Evolutionary conservation across 2,888 invertebrate species (phyloP), one percentile per base, ranked within the genome.

Genomic region (Macrophya alboannulata): DNA sequence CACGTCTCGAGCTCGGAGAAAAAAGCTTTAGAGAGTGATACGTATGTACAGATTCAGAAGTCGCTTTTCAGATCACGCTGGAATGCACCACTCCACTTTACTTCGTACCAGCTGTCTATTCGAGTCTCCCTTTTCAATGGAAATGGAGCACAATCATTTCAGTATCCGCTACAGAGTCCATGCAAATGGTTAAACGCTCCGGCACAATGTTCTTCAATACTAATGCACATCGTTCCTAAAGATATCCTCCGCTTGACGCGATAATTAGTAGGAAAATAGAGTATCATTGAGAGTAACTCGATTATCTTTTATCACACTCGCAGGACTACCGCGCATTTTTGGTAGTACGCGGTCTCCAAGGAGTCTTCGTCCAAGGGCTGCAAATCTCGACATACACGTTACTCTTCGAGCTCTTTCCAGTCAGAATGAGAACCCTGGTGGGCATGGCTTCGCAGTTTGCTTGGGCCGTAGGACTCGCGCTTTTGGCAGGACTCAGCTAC

Each of bases 341-440:
- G 65, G 89, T 91, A 2, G 90, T 94, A 31, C 93, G 94, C 1
- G 91, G 92, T 62, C 87, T 94, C 9, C 94, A 94, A 87, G 94
- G 94, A 62, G 91, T 94, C 71, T 94, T 94, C 84, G 92, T 94
- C 10, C 94, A 94, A 88, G 94, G 95, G n/a, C 88, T 95, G 72
- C 95, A 95, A 87, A 94, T 93, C 62, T 93, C 94, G 9, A 94
- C 94, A 0, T 95, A 94, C 87, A 93, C 94, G 8, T 90, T 95
- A 62, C 93, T 94, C 59, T 90, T 95, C 91, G 95, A 95, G 89
- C 90, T 94, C 10, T 94, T 94, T 85, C 93, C 94, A 2, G 92
- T 93, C 12, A 92, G 91, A 74, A 92, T 92, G 81, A 93, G 95
- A 12, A 94, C 95, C 10, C 90, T 93, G 83, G 94, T 94, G 0